Conservation (phyloP, 2,797 vertebrate species). For the Ptychobarbus kaznakovi region DNA sequence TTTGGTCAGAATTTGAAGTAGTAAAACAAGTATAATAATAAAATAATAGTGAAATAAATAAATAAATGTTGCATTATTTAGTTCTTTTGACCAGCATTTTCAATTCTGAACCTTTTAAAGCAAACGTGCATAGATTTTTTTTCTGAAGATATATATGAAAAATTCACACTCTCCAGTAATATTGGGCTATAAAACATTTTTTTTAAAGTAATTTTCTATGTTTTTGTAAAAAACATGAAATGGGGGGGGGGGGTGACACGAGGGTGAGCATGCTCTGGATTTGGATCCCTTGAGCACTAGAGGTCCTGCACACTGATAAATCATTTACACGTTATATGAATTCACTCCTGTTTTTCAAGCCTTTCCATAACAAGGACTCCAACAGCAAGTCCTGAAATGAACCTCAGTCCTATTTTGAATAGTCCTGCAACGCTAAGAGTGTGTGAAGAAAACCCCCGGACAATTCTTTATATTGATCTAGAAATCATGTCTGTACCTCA, state of each 20-base stretch:
- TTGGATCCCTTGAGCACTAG: background rate
- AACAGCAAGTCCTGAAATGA: constrained; percentile 17
- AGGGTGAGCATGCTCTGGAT: background rate
- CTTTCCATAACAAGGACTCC: constrained; percentile 10
- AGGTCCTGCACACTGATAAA: background rate
- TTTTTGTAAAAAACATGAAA: background rate
- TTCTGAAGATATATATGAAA: background rate
- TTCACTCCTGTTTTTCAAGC: background rate
- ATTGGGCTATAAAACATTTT: background rate
- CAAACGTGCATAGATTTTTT: background rate
- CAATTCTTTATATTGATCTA: background rate
- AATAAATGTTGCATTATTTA: background rate
- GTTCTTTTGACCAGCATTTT: background rate
- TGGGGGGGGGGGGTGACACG: background rate
- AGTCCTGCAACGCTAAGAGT: background rate
- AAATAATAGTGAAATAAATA: background rate
- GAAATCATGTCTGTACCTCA: background rate
- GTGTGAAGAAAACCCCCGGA: background rate
- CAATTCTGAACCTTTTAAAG: background rate
- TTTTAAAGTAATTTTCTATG: background rate
- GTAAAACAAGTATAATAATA: background rate
- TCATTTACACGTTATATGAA: background rate
- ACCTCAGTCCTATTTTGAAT: background rate
- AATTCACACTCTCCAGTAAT: background rate
- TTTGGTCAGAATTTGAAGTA: background rate